Evolutionary conservation across 1,140 invertebrate species (phyloP).

Genomic region (Marisa cornuarietis): DNA sequence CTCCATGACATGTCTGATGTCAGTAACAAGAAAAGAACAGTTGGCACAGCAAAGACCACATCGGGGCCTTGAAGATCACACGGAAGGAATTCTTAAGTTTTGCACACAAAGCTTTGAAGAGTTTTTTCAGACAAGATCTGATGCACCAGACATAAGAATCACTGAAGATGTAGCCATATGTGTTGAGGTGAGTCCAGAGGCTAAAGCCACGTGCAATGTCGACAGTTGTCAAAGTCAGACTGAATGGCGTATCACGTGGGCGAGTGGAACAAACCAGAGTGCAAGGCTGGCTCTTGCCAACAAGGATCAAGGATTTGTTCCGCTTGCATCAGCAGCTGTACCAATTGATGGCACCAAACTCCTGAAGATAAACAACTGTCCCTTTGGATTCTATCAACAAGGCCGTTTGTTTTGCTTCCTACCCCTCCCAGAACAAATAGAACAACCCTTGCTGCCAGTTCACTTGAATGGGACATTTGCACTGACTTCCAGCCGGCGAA

Average conservation of each 20-base stretch:
- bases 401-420: conserved; percentile 48
- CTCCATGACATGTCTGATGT: conserved; percentile 20
- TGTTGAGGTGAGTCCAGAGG: background rate
- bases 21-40: conserved; percentile 15
- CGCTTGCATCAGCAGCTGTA: conserved; percentile 11
- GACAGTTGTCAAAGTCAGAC: background rate
- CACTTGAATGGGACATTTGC: conserved; percentile 48
- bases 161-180: conserved; percentile 15
- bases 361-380: background rate
- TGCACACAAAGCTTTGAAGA: background rate
- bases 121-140: background rate
- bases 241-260: conserved; percentile 41
- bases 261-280: conserved; percentile 1
- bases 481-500: conserved; percentile 32
- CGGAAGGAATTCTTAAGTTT: background rate
- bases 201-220: conserved; percentile 2
- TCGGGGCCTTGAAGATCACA: background rate
- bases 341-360: background rate
- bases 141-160: background rate
- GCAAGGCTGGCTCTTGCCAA: background rate
- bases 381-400: conserved; percentile 35
- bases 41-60: background rate
- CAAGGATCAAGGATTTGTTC: conserved; percentile 16
- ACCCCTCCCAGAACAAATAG: conserved; percentile 34
- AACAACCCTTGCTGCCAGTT: conserved; percentile 29